phyloP scores from a whole-genome alignment of 1,140 invertebrate genomes.

The Panonychus citri region DNA sequence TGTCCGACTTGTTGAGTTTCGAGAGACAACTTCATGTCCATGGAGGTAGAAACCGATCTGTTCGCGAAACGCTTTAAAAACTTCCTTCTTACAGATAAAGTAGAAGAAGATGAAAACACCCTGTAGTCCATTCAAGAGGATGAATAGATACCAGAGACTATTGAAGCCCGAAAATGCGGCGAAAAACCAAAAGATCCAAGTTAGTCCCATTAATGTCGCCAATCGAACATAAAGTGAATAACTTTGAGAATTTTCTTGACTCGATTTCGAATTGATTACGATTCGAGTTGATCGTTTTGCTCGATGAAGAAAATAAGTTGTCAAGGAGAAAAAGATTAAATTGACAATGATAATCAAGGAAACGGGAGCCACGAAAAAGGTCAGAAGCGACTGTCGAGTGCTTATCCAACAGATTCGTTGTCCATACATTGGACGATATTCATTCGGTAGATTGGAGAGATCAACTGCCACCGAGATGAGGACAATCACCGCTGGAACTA shows the following conservation, averaged over 20 bases:
- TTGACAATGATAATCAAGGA: conserved; percentile 26
- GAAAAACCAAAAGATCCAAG: conserved; percentile 27
- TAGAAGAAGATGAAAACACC: conserved; percentile 27
- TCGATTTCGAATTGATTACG: not conserved
- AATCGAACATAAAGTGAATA: conserved; percentile 28
- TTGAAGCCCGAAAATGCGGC: conserved; percentile 16
- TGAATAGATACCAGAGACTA: conserved; percentile 20
- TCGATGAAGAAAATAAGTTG: conserved; percentile 18
- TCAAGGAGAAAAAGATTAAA: conserved; percentile 27
- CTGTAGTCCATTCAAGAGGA: conserved; percentile 25
- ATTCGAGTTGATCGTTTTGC: conserved; percentile 5
- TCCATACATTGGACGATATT: conserved; percentile 16
- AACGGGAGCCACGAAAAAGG: conserved; percentile 24
- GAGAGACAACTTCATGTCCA: too few relatives aligned
- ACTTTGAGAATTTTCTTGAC: conserved; percentile 10
- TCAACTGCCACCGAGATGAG: not conserved
- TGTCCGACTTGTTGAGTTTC: too few relatives aligned
- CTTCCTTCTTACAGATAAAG: conserved; percentile 22
- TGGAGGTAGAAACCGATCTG: not conserved
- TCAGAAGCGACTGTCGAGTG: conserved; percentile 21
- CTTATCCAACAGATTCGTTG: conserved; percentile 26
- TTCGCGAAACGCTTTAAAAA: not conserved
- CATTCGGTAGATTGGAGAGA: not conserved
- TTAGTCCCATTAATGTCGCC: conserved; percentile 27
- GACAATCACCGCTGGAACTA: conserved; percentile 16